Conservation (phyloP, 2,113 vertebrate genomes). For the Oncorhynchus gorbuscha region DNA sequence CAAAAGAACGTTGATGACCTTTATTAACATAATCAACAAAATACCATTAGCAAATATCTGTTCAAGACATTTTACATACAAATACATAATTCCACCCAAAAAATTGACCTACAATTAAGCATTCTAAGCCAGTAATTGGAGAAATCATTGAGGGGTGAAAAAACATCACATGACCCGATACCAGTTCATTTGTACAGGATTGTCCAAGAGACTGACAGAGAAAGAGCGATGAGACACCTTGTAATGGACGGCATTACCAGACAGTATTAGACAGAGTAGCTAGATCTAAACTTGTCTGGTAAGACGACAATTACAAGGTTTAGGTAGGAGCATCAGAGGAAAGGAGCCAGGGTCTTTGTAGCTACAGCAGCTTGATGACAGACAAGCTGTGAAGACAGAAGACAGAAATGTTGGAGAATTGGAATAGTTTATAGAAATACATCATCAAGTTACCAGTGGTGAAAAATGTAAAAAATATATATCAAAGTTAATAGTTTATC, state of each 20-base stretch:
- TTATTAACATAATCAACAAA: background rate
- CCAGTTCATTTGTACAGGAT: too few species aligned
- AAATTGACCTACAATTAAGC: background rate
- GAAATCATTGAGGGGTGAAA: background rate
- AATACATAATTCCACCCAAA: too few species aligned
- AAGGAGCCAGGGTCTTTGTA: constrained; percentile 1
- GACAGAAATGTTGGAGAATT: constrained; percentile 28
- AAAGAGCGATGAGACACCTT: constrained; percentile 32
- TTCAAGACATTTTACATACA: too few species aligned
- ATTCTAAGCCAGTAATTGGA: background rate
- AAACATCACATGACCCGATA: too few species aligned
- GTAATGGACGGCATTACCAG: constrained; percentile 87
- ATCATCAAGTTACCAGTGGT: background rate
- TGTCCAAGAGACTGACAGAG: too few species aligned
- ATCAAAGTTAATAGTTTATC: background rate
- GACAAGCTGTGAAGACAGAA: constrained; percentile 11
- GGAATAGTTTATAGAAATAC: background rate
- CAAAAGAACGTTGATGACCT: background rate
- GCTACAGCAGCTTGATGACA: constrained; percentile 5
- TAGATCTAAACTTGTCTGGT: constrained; percentile 88
- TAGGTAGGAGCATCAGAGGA: constrained; percentile 16
- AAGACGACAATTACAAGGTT: constrained; percentile 78
- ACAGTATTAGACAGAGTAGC: constrained; percentile 85
- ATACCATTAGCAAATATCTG: background rate
- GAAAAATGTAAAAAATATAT: background rate